Evolutionary conservation across 2,113 vertebrate genomes (phyloP), one percentile per base, ranked within the genome.

Genomic region (Sceloporus tristichus): DNA sequence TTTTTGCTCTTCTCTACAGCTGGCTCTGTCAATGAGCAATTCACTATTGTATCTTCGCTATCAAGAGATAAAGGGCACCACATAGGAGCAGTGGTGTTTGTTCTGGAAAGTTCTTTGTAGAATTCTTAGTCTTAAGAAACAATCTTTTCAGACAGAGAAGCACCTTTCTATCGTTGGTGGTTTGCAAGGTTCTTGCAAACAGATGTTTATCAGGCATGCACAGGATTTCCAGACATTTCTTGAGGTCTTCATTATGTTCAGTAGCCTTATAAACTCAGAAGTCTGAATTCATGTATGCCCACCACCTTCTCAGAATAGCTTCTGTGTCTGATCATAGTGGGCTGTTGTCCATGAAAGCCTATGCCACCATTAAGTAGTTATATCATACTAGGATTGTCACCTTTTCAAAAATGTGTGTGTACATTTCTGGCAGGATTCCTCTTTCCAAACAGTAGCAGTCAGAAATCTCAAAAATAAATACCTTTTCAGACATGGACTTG

Each of bases 1-100:
- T 65, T 48, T 18, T 66, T 53, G 34, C 5, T 19, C 59, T 62
- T 62, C 62, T 19, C 6, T 0, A 10, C 29, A 70, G 42, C 74
- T 62, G 82, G 76, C 90, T 84, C 74, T 87, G 93, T 85, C 87
- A 83, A 88, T 65, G 53, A 70, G 85, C 73, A n/a, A 56, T 74
- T 80, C 8, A 59, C 34, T 62, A 62, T 13, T 9, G 19, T 18
- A 77, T 40, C 65, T 71, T 78, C 42, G 14, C 40, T 79, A 34
- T 34, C 19, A 54, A 78, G 62, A 34, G 62, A 34, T 70, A n/a
- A 86, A 27, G 48, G 18, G 48, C 9, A 14, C 25, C 40, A 34
- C 54, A 70, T 8, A 65, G 21, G 5, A 70, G 9, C 66, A 40
- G 9, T n/a, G 23, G 1, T 34, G n/a, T 34, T 68, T 86, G 16